Evolutionary conservation across 2,113 vertebrate genomes (phyloP).

Genomic region (Rhagologus leucostigma): DNA sequence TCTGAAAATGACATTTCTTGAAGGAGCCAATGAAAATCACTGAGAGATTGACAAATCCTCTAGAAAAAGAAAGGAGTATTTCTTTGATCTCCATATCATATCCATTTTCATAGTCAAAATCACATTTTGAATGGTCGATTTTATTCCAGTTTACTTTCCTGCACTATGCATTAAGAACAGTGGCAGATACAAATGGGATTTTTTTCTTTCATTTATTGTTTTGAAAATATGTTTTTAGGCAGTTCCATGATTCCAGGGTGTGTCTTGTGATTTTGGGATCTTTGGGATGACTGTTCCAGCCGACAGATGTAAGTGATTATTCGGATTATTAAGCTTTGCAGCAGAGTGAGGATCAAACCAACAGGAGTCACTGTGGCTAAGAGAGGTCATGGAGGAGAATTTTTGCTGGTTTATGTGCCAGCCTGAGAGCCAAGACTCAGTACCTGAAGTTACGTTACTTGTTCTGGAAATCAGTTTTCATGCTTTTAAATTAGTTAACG

Average conservation of each 20-base stretch:
- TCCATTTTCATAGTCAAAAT: neutral
- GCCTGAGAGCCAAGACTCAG: neutral
- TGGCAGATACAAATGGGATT: neutral
- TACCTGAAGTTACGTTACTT: neutral
- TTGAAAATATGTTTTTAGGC: neutral
- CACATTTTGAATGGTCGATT: neutral
- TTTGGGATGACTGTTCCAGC: neutral
- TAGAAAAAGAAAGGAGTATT: neutral
- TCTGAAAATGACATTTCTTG: neutral
- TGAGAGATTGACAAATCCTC: neutral
- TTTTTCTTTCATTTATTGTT: neutral
- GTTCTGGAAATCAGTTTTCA: neutral
- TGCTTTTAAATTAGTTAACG: neutral
- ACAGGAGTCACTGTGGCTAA: neutral
- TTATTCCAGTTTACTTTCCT: neutral
- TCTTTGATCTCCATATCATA: neutral
- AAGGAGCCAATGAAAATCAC: neutral
- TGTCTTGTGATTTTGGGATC: neutral
- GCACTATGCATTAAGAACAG: neutral
- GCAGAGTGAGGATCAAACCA: neutral
- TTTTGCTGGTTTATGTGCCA: neutral
- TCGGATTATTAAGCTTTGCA: neutral
- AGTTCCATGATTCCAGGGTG: neutral
- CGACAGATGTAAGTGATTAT: neutral
- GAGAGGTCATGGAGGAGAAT: no score